Conservation (phyloP, 2,797 vertebrate genomes). For the Etheostoma perlongum region DNA sequence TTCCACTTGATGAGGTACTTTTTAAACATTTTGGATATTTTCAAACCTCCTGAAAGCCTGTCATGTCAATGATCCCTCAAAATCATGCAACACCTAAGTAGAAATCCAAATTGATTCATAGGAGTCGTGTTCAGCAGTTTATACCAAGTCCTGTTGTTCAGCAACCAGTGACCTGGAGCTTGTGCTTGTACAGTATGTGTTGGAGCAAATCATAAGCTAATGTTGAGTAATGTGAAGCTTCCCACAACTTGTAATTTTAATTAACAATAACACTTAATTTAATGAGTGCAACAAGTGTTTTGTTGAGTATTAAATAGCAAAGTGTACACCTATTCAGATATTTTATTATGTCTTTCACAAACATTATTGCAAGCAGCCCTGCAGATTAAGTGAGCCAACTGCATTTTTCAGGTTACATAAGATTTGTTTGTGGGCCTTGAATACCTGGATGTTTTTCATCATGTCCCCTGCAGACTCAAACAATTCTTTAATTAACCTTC, state of each 20-base stretch:
- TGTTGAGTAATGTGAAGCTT: not conserved
- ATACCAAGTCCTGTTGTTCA: not conserved
- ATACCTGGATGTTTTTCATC: not conserved
- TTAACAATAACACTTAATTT: not conserved
- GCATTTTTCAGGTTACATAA: not conserved
- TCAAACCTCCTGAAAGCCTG: not conserved
- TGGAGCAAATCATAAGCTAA: not conserved
- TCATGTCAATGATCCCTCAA: not conserved
- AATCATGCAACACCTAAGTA: not conserved
- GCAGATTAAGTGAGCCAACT: not conserved
- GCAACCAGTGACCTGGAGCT: not conserved
- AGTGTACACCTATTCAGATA: not conserved
- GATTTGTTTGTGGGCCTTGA: not conserved
- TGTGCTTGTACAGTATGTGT: not conserved
- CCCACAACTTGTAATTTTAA: not conserved
- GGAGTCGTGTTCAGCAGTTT: not conserved
- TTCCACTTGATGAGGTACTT: slow-evolving; percentile 14
- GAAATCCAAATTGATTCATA: slow-evolving; percentile 19
- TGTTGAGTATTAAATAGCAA: not conserved
- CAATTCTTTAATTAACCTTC: slow-evolving; percentile 4
- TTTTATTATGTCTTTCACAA: not conserved
- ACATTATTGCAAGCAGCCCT: not conserved
- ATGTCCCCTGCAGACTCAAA: not conserved
- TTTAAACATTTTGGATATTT: slow-evolving; percentile 4
- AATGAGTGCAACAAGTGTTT: not conserved